Conservation (phyloP, 2,888 invertebrate species). For the Raillietiella orientalis region DNA sequence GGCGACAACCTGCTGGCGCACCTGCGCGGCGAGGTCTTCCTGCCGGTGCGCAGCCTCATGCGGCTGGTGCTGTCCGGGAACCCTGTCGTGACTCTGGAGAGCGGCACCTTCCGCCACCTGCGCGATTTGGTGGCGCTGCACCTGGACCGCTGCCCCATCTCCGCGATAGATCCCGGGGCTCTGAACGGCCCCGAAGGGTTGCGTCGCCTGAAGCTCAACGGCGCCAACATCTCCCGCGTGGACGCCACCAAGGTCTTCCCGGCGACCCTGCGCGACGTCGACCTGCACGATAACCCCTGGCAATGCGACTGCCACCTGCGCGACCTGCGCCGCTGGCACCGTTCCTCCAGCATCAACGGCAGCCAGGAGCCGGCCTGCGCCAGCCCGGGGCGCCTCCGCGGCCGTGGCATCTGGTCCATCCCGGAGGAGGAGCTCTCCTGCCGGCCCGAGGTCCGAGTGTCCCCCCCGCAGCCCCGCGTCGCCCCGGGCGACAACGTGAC, state of each 20-base stretch:
- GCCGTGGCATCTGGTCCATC: conserved; percentile 31
- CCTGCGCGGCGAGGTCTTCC: conserved; percentile 45
- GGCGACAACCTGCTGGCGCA: conserved; percentile 46
- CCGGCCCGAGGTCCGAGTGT: conserved; percentile 23
- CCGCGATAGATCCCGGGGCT: conserved; percentile 35
- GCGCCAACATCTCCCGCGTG: conserved; percentile 26
- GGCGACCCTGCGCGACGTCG: conserved; percentile 30
- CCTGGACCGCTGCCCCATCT: conserved; percentile 44
- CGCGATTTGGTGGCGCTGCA: conserved; percentile 48
- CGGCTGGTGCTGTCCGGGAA: conserved; percentile 47
- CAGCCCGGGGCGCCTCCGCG: conserved; percentile 9
- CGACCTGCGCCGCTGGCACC: conserved; percentile 46
- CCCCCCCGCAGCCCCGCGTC: conserved; percentile 10
- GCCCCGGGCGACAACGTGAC: conserved; percentile 54
- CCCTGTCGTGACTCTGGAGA: conserved; percentile 42
- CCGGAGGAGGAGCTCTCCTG: conserved; percentile 60
- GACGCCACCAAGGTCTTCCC: conserved; percentile 8
- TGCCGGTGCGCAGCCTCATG: conserved; percentile 17
- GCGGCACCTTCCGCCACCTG: conserved; percentile 35
- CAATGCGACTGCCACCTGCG: conserved; percentile 52
- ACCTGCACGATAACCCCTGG: conserved; percentile 62
- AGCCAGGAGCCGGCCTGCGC: conserved; percentile 42
- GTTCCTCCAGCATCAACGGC: conserved; percentile 25
- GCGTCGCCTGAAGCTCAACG: conserved; percentile 43
- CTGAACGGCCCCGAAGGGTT: conserved; percentile 41